Evolutionary conservation across 2,113 vertebrate genomes (phyloP).

Genomic region (Daboia siamensis): DNA sequence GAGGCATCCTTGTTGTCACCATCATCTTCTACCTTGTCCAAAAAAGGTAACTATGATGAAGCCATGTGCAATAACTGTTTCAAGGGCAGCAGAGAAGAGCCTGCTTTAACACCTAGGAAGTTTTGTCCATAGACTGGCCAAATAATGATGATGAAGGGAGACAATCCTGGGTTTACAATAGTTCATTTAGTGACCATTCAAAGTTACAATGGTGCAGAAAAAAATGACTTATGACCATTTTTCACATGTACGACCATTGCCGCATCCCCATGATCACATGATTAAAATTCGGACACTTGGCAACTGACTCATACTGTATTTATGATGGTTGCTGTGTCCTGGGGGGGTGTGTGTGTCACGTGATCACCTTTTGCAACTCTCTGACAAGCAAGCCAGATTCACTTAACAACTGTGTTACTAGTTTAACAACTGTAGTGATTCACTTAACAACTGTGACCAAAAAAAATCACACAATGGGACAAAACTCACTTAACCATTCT

Average conservation of each 20-base stretch:
- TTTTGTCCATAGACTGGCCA: background rate
- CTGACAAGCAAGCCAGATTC: background rate
- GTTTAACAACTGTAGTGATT: background rate
- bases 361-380: background rate
- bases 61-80: background rate
- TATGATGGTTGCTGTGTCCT: background rate
- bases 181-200: background rate
- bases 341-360: no score
- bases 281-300: background rate
- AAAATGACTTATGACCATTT: background rate
- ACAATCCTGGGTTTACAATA: background rate
- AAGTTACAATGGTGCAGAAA: background rate
- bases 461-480: background rate
- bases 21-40: slow-evolving; percentile 34
- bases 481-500: background rate
- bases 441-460: background rate
- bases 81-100: background rate
- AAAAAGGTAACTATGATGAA: slow-evolving; percentile 46
- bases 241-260: background rate
- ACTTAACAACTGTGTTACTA: background rate
- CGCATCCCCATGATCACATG: background rate
- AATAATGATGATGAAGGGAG: background rate
- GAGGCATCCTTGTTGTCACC: rapidly evolving
- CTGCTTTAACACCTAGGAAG: background rate
- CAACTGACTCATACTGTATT: background rate